Conservation (phyloP, 2,888 invertebrate species). For the Anorthoa munda region DNA sequence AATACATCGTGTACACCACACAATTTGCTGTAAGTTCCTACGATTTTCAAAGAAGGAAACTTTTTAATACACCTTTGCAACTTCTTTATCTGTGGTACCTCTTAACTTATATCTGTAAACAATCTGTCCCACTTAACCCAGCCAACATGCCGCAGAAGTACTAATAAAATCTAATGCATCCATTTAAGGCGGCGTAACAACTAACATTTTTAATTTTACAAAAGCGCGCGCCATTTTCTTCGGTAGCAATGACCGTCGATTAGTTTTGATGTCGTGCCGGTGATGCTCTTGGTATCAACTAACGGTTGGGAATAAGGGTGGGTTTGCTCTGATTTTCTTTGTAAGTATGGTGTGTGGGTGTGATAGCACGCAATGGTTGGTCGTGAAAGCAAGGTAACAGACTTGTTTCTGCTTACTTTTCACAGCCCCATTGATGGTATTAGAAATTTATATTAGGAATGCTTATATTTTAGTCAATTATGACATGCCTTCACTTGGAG, state of each 20-base stretch:
- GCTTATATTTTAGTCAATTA: background rate
- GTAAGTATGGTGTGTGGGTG: background rate
- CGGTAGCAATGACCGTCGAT: conserved; percentile 43
- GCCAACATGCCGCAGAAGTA: conserved; percentile 28
- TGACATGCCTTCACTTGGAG: too few relatives aligned
- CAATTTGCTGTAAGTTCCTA: background rate
- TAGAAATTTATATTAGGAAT: too few relatives aligned
- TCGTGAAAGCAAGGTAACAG: background rate
- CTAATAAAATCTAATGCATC: conserved; percentile 51
- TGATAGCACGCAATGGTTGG: background rate
- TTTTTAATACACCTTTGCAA: background rate
- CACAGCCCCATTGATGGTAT: background rate
- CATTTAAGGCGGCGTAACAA: conserved; percentile 35
- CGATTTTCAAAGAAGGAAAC: background rate
- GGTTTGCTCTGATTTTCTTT: conserved; percentile 3
- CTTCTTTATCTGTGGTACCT: background rate
- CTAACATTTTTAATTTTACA: conserved; percentile 59
- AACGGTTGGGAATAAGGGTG: conserved; percentile 40
- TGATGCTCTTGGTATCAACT: conserved; percentile 61
- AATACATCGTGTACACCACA: too few relatives aligned
- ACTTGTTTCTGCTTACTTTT: background rate
- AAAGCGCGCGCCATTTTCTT: conserved; percentile 48
- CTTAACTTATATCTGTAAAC: conserved; percentile 16
- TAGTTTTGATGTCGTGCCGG: conserved; percentile 59
- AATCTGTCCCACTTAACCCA: conserved; percentile 23